These are phyloP conservation scores for Xestia ashworthii DNA, from an alignment of 2,888 invertebrate species.

Conservation along the genomic window DNA sequence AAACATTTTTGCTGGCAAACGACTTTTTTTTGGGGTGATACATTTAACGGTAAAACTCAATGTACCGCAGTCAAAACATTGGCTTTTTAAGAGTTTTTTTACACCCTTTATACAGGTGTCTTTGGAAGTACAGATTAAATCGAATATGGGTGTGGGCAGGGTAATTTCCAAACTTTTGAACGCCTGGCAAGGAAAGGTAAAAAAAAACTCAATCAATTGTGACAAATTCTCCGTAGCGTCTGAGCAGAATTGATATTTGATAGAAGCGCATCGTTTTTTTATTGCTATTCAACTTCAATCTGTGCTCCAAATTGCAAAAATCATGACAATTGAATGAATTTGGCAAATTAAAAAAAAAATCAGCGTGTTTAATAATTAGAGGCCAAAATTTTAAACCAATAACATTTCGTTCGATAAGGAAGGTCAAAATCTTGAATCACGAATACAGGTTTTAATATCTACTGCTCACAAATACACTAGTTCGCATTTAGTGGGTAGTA, in stretches of 20 bases:
- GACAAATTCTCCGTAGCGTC: too few species aligned
- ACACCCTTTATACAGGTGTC: too few species aligned
- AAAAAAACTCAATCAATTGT: too few species aligned
- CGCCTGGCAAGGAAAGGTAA: too few species aligned
- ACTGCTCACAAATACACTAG: background rate
- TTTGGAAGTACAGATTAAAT: too few species aligned
- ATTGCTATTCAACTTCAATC: background rate
- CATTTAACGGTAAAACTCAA: too few species aligned
- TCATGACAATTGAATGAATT: background rate
- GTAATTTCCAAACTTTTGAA: too few species aligned
- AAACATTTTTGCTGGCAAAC: too few species aligned
- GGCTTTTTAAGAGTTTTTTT: too few species aligned
- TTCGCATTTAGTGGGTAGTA: background rate
- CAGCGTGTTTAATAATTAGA: background rate
- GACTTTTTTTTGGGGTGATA: too few species aligned
- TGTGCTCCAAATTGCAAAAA: background rate
- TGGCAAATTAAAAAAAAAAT: background rate
- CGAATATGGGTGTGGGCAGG: too few species aligned
- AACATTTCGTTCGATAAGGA: background rate
- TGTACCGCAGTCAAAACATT: too few species aligned
- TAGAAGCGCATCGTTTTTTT: background rate
- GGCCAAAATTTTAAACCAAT: constrained; percentile 6
- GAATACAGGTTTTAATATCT: constrained; percentile 1
- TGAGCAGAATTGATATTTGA: background rate
- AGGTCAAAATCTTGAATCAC: background rate